Percentiles rank a stretch among this genome's conserved stretches.
Conservation (phyloP, 2,888 invertebrate genomes). For the Eulithis testata region DNA sequence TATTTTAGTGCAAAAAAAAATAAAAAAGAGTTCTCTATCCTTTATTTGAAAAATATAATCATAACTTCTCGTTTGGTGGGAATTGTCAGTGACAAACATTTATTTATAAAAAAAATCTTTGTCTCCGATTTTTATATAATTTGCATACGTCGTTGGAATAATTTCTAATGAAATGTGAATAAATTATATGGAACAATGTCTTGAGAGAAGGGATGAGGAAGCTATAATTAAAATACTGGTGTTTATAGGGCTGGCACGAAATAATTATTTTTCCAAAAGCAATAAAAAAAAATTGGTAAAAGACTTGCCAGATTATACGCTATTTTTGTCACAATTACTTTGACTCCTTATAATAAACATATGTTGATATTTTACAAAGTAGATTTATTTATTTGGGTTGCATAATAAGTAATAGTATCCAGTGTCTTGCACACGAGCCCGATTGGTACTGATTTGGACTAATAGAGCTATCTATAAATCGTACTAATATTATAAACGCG, state of each 20-base stretch:
- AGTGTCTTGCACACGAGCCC: no score
- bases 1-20: slow-evolving; percentile 34
- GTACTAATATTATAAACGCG: no score
- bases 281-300: no score
- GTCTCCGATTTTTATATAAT: slow-evolving; percentile 77
- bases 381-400: no score
- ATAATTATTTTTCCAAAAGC: no score
- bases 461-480: no score
- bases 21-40: slow-evolving; percentile 41
- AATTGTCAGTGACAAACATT: slow-evolving; percentile 71
- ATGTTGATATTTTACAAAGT: no score
- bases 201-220: slow-evolving; percentile 73
- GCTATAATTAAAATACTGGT: slow-evolving; percentile 76
- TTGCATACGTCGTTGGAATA: slow-evolving; percentile 71
- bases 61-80: slow-evolving; percentile 68
- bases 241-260: slow-evolving; percentile 58
- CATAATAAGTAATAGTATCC: no score
- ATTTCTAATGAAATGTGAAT: slow-evolving; percentile 76
- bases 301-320: no score
- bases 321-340: no score
- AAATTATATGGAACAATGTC: slow-evolving; percentile 78
- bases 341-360: no score
- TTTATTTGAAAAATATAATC: slow-evolving; percentile 49
- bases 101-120: slow-evolving; percentile 49
- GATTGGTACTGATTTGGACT: no score